Percentiles rank a stretch among this genome's conserved stretches.
These are phyloP conservation scores for Drosophila mulleri DNA, from an alignment of 2,888 invertebrate genomes.

Conservation along the genomic window DNA sequence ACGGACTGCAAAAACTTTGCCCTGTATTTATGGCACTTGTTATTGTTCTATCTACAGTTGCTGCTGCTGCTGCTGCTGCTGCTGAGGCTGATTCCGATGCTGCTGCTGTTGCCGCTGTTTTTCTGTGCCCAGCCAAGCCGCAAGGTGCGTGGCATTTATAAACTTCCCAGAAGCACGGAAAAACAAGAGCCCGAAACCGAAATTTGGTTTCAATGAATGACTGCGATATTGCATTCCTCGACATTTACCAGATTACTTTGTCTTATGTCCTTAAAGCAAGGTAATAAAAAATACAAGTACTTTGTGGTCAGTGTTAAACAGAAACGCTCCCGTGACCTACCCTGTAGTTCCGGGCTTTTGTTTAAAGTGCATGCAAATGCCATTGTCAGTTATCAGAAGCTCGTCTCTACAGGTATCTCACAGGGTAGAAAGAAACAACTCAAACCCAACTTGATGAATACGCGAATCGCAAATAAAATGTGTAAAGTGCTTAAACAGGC, in stretches of 20 bases:
- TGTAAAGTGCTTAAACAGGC: not conserved
- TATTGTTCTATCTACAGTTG: constrained; percentile 31
- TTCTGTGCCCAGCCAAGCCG: constrained; percentile 14
- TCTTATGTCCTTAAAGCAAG: constrained; percentile 34
- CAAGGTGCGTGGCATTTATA: constrained; percentile 61
- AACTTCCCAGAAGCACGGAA: constrained; percentile 29
- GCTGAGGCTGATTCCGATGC: too few species aligned
- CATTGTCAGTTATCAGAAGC: constrained; percentile 92
- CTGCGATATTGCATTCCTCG: constrained; percentile 33
- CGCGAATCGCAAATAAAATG: not conserved
- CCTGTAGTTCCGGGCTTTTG: constrained; percentile 99
- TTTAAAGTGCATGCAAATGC: constrained; percentile 87
- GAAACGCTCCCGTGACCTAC: constrained; percentile 97
- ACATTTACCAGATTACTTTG: constrained; percentile 47
- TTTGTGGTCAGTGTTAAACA: constrained; percentile 19
- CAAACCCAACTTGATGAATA: not conserved
- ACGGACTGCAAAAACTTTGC: constrained; percentile 56
- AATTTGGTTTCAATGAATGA: constrained; percentile 4
- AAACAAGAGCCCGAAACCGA: constrained; percentile 8
- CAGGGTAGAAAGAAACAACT: constrained; percentile 88
- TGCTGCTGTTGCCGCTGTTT: not conserved
- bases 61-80: constrained; percentile 6
- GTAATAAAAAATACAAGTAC: not conserved
- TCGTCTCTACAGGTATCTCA: constrained; percentile 99
- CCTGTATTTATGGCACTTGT: constrained; percentile 72